Evolutionary conservation across 92 coral and sea anemone genomes (phyloP).

Genomic region (Epizoanthus illoricatus): DNA sequence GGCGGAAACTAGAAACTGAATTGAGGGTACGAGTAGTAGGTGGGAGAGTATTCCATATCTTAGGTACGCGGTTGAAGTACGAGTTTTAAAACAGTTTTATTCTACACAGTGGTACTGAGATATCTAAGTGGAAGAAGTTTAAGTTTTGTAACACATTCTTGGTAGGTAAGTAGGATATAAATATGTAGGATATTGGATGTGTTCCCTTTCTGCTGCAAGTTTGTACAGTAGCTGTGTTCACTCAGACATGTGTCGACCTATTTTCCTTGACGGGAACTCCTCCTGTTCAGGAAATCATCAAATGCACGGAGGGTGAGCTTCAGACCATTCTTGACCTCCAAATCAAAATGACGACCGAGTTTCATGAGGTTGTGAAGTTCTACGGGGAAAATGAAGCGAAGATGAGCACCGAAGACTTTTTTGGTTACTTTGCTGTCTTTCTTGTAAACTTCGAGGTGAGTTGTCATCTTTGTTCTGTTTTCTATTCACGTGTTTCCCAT

Average conservation of each 20-base stretch:
- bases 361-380: conserved; percentile 74
- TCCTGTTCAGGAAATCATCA: conserved; percentile 71
- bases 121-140: too few species aligned
- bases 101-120: too few species aligned
- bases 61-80: too few species aligned
- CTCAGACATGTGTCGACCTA: background rate
- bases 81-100: too few species aligned
- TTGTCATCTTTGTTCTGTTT: background rate
- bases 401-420: conserved; percentile 95
- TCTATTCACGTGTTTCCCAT: background rate
- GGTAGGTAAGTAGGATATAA: too few species aligned
- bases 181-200: background rate
- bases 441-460: conserved; percentile 87
- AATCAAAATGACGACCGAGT: conserved; percentile 67
- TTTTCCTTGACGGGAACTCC: conserved; percentile 12
- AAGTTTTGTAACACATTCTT: too few species aligned
- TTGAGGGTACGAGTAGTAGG: too few species aligned
- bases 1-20: too few species aligned
- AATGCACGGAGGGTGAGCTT: conserved; percentile 83
- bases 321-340: conserved; percentile 74
- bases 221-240: background rate
- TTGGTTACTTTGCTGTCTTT: conserved; percentile 89
- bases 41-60: too few species aligned
- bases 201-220: background rate
- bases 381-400: conserved; percentile 81